Base-by-base conservation (phyloP, 2,888 invertebrate species). In the Copidosoma aretas region DNA sequence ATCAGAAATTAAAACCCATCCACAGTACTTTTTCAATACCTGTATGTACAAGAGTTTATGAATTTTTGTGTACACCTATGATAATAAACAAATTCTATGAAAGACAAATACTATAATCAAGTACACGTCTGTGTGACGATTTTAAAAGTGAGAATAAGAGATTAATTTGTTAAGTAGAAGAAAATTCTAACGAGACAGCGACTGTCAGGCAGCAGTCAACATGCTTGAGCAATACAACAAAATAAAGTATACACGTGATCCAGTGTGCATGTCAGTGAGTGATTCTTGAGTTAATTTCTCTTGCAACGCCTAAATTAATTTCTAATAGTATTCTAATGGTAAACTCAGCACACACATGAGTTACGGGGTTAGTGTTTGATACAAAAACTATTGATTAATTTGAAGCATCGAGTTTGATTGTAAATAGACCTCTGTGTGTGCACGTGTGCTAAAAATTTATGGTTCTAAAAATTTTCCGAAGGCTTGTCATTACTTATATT, bases 141-240 rank as follows among this genome's bases (percentile, higher is more conserved):
- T 32, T 32, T 32, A 32, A 32, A 5, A 32, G 32, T 32, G 32
- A 32, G 32, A 32, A 32, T 8, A 8, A 32, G 32, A 32, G 32
- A 32, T 32, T 8, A 8, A 32, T 8, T 32, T 32, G 32, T 3
- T 8, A 25, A 21, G n/a, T 61, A 22, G 57, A 54, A 54, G 21
- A 21, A n/a, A 32, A 49, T 32, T 66, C 62, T 65, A 70, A 68
- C 52, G 68, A 46, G 75, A 75, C 74, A 78, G 77, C 76, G 78
- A 79, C 77, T 76, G 73, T 74, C 82, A 83, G 81, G 81, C 81
- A 80, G 79, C 82, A 82, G 81, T 80, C 82, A 81, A 76, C 82
- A 82, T 82, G 82, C 82, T 80, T 67, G 78, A 75, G 81, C 79
- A 73, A 81, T 80, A 79, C 82, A 82, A 79, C 17, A 39, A 24